Evolutionary conservation across 2,797 vertebrate species (phyloP).

Genomic region (Clamator glandarius): DNA sequence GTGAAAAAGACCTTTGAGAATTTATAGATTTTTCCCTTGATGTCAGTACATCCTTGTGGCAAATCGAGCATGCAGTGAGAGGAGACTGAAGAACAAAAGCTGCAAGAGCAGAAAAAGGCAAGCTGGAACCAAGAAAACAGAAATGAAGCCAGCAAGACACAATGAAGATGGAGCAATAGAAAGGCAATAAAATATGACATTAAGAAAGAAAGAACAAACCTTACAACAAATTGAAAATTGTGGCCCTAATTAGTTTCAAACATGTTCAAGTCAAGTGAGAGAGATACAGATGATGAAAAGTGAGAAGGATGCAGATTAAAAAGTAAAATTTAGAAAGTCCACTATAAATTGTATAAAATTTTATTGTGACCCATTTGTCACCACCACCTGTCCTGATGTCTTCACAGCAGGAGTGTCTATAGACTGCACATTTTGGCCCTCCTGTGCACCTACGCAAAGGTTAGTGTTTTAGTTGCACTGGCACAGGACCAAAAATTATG

Average conservation of each 20-base stretch:
- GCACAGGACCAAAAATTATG: neutral
- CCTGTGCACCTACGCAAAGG: no score
- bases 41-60: neutral
- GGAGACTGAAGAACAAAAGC: neutral
- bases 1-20: neutral
- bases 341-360: neutral
- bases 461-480: neutral
- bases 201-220: neutral
- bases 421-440: rapidly evolving
- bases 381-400: neutral
- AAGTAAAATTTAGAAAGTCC: rapidly evolving
- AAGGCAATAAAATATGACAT: neutral
- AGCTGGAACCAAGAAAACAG: neutral
- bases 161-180: neutral
- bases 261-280: neutral
- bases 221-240: neutral
- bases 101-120: neutral
- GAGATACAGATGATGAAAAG: neutral
- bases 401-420: neutral
- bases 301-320: neutral
- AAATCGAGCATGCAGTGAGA: neutral
- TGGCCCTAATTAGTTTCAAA: neutral
- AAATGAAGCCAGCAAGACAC: neutral
- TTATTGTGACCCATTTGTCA: neutral
- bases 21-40: neutral